Base-by-base conservation (phyloP, 2,113 vertebrate species). In the Malurus cyaneus region DNA sequence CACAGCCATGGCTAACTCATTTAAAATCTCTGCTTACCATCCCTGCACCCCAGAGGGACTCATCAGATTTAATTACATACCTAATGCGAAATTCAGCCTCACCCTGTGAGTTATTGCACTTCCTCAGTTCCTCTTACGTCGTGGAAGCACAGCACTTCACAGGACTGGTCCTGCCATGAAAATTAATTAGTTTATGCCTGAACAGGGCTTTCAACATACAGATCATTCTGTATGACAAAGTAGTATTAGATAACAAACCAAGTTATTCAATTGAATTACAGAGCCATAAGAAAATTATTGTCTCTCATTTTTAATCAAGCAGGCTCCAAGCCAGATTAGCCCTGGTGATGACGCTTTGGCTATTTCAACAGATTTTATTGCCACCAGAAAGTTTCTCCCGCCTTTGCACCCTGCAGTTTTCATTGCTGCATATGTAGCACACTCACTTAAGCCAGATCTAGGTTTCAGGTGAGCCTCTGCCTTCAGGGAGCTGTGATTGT, bases 121-220 rank as follows among this genome's bases (percentile, higher is more conserved):
- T 89, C 93, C 85, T 96, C 17, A 0, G 41, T 79, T 95, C 70
- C 74, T 89, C 91, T 59, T 85, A 59, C 3, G 0, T 19, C 42
- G 65, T 60, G 86, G 86, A 69, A 89, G 70, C 86, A 93, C 74
- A 77, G 81, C 47, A 82, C 62, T 91, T 94, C 94, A 86, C 82
- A 93, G 82, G 69, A 80, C 88, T 91, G 86, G 76, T 83, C 61
- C 69, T 95, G 90, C 92, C 88, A 88, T 69, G 90, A 88, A 88
- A 93, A 95, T 93, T 93, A 95, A 97, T 96, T 88, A 95, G 92
- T 88, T 96, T 96, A 94, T 94, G 90, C 73, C 90, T 88, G 72
- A 94, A 69, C 92, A 93, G 82, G 90, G 88, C 80, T 93, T 90
- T 95, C 92, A 93, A 93, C 83, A 88, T 50, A 95, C 76, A 93